Evolutionary conservation across 1,140 invertebrate genomes (phyloP).

Genomic region (Trypoxylus dichotomus): DNA sequence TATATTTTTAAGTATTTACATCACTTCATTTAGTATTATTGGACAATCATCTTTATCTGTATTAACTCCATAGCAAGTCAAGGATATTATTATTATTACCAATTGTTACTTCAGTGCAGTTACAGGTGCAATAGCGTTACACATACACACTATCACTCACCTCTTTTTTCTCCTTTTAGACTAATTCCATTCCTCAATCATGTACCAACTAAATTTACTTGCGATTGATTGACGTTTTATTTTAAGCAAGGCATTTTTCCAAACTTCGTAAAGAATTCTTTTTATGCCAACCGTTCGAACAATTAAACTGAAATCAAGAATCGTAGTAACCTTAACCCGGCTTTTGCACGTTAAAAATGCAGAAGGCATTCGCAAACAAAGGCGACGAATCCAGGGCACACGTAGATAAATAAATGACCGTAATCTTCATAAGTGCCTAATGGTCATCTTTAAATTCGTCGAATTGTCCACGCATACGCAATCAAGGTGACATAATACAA

Average conservation of each 20-base stretch:
- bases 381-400: neutral
- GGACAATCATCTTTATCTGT: too few species aligned
- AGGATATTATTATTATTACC: too few species aligned
- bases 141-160: neutral
- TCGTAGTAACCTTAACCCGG: neutral
- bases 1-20: too few species aligned
- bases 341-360: neutral
- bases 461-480: neutral
- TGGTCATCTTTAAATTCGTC: slow-evolving; percentile 13
- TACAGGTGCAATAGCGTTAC: too few species aligned
- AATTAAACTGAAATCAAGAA: neutral
- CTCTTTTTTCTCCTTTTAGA: neutral
- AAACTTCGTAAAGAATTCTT: too few species aligned
- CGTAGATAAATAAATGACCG: slow-evolving; percentile 13
- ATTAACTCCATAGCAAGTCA: too few species aligned
- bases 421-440: slow-evolving; percentile 7
- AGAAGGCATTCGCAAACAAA: neutral
- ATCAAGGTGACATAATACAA: slow-evolving; percentile 5
- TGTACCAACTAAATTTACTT: neutral
- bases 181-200: neutral
- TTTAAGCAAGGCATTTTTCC: too few species aligned
- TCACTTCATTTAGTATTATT: too few species aligned
- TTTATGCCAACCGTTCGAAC: neutral
- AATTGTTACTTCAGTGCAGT: too few species aligned
- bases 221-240: too few species aligned